phyloP scores from a whole-genome alignment of 2,888 invertebrate species.

The Limnephilus lunatus region DNA sequence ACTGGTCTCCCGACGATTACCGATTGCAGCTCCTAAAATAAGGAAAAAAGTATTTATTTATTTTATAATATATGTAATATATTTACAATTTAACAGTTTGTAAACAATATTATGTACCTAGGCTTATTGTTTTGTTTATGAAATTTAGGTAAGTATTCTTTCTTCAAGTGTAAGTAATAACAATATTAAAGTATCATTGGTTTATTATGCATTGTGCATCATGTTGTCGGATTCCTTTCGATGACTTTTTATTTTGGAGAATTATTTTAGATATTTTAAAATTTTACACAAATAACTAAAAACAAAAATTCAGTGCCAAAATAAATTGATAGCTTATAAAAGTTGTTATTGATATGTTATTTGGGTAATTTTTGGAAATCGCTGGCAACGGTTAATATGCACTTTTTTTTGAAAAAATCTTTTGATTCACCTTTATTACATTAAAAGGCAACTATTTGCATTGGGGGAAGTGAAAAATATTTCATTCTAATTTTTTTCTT shows the following conservation, averaged over 20 bases:
- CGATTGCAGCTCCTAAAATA: conserved; percentile 51
- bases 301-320: neutral
- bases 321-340: neutral
- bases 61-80: neutral
- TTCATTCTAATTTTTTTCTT: too few species aligned
- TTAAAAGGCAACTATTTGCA: too few species aligned
- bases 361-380: too few species aligned
- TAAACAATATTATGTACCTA: neutral
- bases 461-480: too few species aligned
- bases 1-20: conserved; percentile 69
- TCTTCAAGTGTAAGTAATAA: neutral
- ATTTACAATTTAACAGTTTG: neutral
- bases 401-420: too few species aligned
- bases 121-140: neutral
- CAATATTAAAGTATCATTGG: neutral
- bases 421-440: too few species aligned
- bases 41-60: neutral
- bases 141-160: neutral
- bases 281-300: neutral
- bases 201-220: neutral
- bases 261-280: neutral
- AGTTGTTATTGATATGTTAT: neutral
- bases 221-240: neutral
- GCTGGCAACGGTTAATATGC: too few species aligned
- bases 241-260: neutral